Percentiles rank a stretch among this genome's conserved stretches.
phyloP scores from a whole-genome alignment of 2,888 invertebrate species.

The Ophion obscuratus region DNA sequence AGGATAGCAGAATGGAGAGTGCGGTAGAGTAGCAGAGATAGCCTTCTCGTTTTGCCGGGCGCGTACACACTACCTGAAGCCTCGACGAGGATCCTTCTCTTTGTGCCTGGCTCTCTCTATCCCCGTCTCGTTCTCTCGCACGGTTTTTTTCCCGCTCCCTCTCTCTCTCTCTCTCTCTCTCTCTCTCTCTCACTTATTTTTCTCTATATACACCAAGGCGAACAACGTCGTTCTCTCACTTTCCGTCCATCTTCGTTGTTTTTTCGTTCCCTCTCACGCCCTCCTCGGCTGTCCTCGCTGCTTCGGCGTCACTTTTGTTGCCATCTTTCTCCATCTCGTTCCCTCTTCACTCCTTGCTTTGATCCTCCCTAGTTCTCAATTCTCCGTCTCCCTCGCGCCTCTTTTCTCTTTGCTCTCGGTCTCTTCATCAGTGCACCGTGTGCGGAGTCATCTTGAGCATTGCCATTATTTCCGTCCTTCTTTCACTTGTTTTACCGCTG shows the following conservation, averaged over 20 bases:
- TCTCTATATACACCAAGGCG: slow-evolving; percentile 68
- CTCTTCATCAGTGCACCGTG: slow-evolving; percentile 13
- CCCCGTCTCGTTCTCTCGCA: slow-evolving; percentile 27
- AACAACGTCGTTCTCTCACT: slow-evolving; percentile 67
- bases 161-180: slow-evolving; percentile 34
- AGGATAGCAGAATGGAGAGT: slow-evolving; percentile 62
- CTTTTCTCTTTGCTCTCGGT: slow-evolving; percentile 52
- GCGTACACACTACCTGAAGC: slow-evolving; percentile 73
- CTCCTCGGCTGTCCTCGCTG: slow-evolving; percentile 40
- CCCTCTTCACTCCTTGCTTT: slow-evolving; percentile 25
- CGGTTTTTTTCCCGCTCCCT: slow-evolving; percentile 18
- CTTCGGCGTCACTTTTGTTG: slow-evolving; percentile 43
- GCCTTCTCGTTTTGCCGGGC: slow-evolving; percentile 47
- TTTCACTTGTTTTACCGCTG: slow-evolving; percentile 54
- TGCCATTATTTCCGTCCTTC: slow-evolving; percentile 54
- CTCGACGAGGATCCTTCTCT: slow-evolving; percentile 73
- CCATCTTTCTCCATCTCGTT: slow-evolving; percentile 42
- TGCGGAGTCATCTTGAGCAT: slow-evolving; percentile 47
- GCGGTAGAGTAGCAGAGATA: slow-evolving; percentile 51
- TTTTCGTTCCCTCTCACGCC: slow-evolving; percentile 28
- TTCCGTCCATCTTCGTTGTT: slow-evolving; percentile 46
- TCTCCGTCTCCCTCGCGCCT: slow-evolving; percentile 45
- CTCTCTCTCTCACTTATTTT: slow-evolving; percentile 44
- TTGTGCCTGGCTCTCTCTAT: slow-evolving; percentile 72
- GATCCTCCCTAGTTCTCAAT: slow-evolving; percentile 33